Percentiles rank a stretch among this genome's conserved stretches.
These are phyloP conservation scores for Andricus grossulariae DNA, from an alignment of 1,140 invertebrate genomes.

Conservation along the genomic window DNA sequence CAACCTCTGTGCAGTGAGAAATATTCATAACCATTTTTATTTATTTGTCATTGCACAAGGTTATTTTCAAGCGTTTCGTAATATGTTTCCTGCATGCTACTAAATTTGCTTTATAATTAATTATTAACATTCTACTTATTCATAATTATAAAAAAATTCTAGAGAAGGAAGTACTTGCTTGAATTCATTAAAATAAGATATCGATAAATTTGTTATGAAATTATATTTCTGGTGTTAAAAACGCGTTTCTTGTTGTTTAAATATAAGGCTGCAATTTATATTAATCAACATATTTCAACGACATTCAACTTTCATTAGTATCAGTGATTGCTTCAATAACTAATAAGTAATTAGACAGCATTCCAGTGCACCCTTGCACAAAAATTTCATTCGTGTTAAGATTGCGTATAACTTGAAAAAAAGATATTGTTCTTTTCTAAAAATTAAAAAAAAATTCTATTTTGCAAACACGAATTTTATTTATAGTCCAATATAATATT, in stretches of 20 bases:
- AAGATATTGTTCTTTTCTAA: background rate
- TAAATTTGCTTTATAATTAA: background rate
- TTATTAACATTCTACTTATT: background rate
- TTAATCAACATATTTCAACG: background rate
- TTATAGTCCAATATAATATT: too few relatives aligned
- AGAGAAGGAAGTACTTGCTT: too few relatives aligned
- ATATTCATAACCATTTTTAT: too few relatives aligned
- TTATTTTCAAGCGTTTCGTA: background rate
- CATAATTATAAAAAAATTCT: background rate
- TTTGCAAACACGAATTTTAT: background rate
- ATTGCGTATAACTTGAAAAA: background rate
- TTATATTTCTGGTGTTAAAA: too few relatives aligned
- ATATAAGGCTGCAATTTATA: too few relatives aligned
- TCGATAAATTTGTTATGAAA: too few relatives aligned
- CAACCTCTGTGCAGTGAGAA: background rate
- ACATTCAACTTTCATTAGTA: constrained; percentile 1
- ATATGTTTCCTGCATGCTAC: background rate
- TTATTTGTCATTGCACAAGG: background rate
- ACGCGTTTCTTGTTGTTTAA: too few relatives aligned
- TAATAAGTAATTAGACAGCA: background rate
- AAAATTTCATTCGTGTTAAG: constrained; percentile 2
- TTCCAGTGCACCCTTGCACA: constrained; percentile 7
- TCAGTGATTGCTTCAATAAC: constrained; percentile 15
- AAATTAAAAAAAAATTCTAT: background rate
- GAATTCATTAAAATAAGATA: too few relatives aligned